Conservation (phyloP, 2,113 vertebrate species). For the Tupaia chinensis region DNA sequence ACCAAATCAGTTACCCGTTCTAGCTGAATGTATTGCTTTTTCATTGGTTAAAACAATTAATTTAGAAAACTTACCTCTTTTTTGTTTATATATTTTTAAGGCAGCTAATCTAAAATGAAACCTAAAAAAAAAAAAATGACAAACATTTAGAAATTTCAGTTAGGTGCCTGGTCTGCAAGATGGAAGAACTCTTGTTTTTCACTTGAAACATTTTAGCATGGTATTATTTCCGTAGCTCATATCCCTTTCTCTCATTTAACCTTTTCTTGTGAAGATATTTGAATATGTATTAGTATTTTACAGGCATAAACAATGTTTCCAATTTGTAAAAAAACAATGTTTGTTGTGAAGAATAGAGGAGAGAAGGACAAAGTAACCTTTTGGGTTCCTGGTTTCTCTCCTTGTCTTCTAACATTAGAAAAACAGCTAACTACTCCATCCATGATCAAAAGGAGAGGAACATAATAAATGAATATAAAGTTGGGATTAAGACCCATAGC, state of each 20-base stretch:
- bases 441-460: constrained; percentile 61
- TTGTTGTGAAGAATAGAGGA: constrained; percentile 64
- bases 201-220: background rate
- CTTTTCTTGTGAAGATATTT: constrained; percentile 44
- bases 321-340: background rate
- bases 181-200: constrained; percentile 74
- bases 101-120: constrained; percentile 39
- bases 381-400: constrained; percentile 37
- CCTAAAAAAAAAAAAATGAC: background rate
- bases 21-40: constrained; percentile 66
- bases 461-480: constrained; percentile 16
- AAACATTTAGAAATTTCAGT: background rate
- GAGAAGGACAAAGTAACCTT: constrained; percentile 60
- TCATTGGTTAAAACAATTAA: constrained; percentile 69
- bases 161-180: background rate
- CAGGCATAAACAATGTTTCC: background rate
- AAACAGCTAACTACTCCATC: constrained; percentile 71
- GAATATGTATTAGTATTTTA: constrained; percentile 39
- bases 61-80: constrained; percentile 65
- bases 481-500: background rate
- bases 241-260: constrained; percentile 21
- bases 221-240: constrained; percentile 39
- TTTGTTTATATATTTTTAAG: constrained; percentile 47
- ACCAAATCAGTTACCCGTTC: constrained; percentile 11
- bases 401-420: constrained; percentile 74